Conservation (phyloP, 1,140 invertebrate species). For the Phenacoccus solenopsis region DNA sequence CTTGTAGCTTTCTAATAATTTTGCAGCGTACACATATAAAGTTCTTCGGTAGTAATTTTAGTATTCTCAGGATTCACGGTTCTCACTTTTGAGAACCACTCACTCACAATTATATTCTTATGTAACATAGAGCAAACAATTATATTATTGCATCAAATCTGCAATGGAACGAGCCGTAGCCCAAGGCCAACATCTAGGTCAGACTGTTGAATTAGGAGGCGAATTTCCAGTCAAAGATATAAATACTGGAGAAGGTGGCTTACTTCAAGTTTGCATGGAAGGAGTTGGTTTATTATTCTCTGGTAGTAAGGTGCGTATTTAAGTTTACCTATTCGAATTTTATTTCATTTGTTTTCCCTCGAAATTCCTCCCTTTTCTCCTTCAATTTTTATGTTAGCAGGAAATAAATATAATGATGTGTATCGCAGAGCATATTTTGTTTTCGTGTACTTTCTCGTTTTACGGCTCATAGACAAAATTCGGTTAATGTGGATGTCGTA, state of each 20-base stretch:
- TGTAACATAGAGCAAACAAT: slow-evolving; percentile 80
- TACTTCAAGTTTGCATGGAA: slow-evolving; percentile 98
- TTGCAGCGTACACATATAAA: too few relatives aligned
- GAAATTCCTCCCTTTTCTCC: neutral
- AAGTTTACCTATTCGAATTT: neutral
- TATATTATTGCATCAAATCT: slow-evolving; percentile 98
- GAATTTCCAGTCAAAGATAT: slow-evolving; percentile 98
- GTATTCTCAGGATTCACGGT: neutral
- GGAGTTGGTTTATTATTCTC: slow-evolving; percentile 96
- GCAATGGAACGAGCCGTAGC: slow-evolving; percentile 93
- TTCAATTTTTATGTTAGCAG: neutral
- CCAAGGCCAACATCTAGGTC: slow-evolving; percentile 56
- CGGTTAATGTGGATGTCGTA: too few relatives aligned
- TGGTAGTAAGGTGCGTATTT: slow-evolving; percentile 83
- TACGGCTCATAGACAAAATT: neutral
- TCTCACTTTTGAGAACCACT: neutral
- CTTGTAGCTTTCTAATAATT: neutral
- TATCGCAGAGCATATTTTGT: slow-evolving; percentile 8
- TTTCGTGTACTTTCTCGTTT: slow-evolving; percentile 20
- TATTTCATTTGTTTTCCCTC: neutral
- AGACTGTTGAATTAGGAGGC: slow-evolving; percentile 77
- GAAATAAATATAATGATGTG: neutral
- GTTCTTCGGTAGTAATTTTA: too few relatives aligned
- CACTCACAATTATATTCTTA: neutral
- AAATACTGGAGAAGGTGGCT: slow-evolving; percentile 87